Evolutionary conservation across 2,888 invertebrate genomes (phyloP).

Genomic region (Hemithea aestivaria): DNA sequence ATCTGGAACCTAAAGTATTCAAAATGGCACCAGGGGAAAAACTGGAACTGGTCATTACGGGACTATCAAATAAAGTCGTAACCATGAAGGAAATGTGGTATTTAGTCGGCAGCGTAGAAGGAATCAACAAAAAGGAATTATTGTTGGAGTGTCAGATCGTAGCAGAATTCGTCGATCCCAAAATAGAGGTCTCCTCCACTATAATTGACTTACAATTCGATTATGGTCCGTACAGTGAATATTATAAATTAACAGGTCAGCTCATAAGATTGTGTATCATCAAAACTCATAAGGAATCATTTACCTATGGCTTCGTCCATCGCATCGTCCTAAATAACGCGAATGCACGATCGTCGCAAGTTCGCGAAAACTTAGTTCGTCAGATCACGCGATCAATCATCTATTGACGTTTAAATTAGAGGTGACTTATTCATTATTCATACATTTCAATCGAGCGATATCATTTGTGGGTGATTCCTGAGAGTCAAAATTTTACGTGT

Average conservation of each 20-base stretch:
- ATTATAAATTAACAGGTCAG: constrained; percentile 67
- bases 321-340: no score
- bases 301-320: no score
- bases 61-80: constrained; percentile 55
- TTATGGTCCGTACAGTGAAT: constrained; percentile 63
- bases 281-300: no score
- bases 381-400: no score
- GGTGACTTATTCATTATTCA: no score
- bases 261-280: no score
- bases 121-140: constrained; percentile 72
- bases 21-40: constrained; percentile 69
- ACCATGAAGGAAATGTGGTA: constrained; percentile 77
- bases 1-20: constrained; percentile 62
- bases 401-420: no score
- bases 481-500: no score
- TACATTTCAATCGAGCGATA: no score
- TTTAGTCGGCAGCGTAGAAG: constrained; percentile 75
- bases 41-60: constrained; percentile 56
- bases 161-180: constrained; percentile 80
- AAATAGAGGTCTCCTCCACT: constrained; percentile 69
- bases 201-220: constrained; percentile 73
- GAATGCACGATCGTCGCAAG: no score
- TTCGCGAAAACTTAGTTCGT: no score
- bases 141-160: constrained; percentile 69
- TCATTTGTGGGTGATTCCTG: no score